A percentile compares a stretch with the other conserved stretches of the same genome.
These are phyloP conservation scores for Herpetotheres cachinnans DNA, from an alignment of 2,113 vertebrate species.

Conservation along the genomic window DNA sequence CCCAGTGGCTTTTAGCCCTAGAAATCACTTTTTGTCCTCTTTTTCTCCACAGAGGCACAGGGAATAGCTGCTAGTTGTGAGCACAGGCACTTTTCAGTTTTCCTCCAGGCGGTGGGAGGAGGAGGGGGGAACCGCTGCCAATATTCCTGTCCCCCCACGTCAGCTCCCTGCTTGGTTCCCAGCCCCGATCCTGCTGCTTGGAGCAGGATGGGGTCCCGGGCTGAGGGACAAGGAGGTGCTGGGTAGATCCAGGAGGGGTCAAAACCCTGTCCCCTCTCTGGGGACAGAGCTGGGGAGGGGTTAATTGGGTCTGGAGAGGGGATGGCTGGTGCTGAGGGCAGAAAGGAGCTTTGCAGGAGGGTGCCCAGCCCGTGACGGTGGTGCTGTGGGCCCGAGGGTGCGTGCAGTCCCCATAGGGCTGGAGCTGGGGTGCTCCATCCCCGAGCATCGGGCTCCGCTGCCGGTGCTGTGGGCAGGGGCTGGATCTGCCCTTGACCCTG, in stretches of 20 bases:
- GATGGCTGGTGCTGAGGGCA: neutral
- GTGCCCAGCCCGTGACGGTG: rapidly evolving
- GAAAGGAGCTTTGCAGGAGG: neutral
- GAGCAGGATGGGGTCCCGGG: neutral
- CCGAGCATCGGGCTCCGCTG: rapidly evolving
- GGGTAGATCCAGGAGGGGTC: neutral
- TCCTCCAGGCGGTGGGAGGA: neutral
- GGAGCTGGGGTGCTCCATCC: neutral
- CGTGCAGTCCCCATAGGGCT: rapidly evolving
- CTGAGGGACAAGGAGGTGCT: neutral
- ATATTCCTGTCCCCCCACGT: neutral
- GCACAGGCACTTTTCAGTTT: constrained; percentile 33
- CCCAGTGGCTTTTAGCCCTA: neutral
- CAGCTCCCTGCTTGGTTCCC: neutral
- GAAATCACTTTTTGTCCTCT: neutral
- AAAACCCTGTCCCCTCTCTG: neutral
- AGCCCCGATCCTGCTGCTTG: neutral
- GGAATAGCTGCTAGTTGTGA: constrained; percentile 40
- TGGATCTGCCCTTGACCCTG: neutral
- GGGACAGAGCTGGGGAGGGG: neutral
- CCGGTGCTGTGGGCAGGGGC: neutral
- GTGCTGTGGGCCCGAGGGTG: neutral
- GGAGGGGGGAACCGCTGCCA: neutral
- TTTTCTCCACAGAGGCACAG: neutral
- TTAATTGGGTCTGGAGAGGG: neutral